A percentile compares a stretch with the other conserved stretches of the same genome.
Conservation (phyloP, 2,797 vertebrate species). For the Arrhamphus sclerolepis region DNA sequence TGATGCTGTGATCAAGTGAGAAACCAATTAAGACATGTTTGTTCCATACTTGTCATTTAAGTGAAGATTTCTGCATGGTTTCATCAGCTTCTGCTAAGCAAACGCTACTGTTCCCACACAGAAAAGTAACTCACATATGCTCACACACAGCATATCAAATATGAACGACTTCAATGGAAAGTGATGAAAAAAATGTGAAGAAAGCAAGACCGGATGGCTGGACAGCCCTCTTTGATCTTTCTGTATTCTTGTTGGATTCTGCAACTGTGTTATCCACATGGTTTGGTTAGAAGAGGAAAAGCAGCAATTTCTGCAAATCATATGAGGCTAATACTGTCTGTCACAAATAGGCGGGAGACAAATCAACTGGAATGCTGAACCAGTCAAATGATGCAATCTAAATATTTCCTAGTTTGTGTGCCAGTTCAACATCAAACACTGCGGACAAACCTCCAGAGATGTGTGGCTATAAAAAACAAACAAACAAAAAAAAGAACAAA, state of each 20-base stretch:
- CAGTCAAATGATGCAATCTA: slow-evolving; percentile 11
- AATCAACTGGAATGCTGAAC: slow-evolving; percentile 46
- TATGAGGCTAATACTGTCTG: slow-evolving; percentile 32
- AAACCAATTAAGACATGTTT: slow-evolving; percentile 50
- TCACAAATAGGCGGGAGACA: slow-evolving; percentile 33
- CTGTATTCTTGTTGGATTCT: slow-evolving; percentile 44
- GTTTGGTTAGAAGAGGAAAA: slow-evolving; percentile 12
- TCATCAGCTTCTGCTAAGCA: slow-evolving; percentile 64
- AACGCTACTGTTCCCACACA: slow-evolving; percentile 48
- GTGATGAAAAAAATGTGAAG: slow-evolving; percentile 57
- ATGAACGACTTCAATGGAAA: slow-evolving; percentile 71
- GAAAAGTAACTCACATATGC: slow-evolving; percentile 26
- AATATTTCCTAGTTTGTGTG: slow-evolving; percentile 16
- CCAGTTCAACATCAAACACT: slow-evolving; percentile 8
- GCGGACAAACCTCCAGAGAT: slow-evolving; percentile 14
- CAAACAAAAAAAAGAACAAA: neutral
- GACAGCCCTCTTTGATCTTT: slow-evolving; percentile 69
- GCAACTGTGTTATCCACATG: slow-evolving; percentile 51
- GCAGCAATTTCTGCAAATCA: slow-evolving; percentile 49
- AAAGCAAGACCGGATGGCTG: slow-evolving; percentile 51
- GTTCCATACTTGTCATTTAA: slow-evolving; percentile 53
- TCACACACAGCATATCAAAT: slow-evolving; percentile 61
- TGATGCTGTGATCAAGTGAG: slow-evolving; percentile 39
- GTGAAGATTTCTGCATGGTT: slow-evolving; percentile 60
- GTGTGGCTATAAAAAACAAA: slow-evolving; percentile 2